Evolutionary conservation across 2,888 invertebrate genomes (phyloP).

Genomic region (Punctoribates punctum): DNA sequence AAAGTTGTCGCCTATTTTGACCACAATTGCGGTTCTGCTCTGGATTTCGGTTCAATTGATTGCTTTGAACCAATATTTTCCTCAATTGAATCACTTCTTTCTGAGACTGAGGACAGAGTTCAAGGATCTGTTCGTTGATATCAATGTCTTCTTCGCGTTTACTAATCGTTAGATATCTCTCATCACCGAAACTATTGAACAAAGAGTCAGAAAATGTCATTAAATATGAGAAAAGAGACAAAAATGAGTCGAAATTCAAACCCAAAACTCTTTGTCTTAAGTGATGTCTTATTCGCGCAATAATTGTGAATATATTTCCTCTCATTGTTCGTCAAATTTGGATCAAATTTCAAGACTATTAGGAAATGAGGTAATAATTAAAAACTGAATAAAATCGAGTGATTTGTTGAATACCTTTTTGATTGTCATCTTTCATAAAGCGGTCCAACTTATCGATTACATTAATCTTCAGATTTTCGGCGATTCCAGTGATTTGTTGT

Average conservation of each 20-base stretch:
- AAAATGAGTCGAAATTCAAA: neutral
- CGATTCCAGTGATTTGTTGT: neutral
- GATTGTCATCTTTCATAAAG: neutral
- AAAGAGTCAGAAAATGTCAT: slow-evolving; percentile 21
- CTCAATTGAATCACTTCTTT: neutral
- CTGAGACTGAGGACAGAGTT: neutral
- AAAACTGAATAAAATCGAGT: neutral
- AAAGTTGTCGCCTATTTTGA: slow-evolving; percentile 47
- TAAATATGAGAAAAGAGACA: too few species aligned
- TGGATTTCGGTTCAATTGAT: neutral
- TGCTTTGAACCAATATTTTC: neutral
- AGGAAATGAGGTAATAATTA: neutral
- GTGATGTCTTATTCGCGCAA: slow-evolving; percentile 62
- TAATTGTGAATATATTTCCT: slow-evolving; percentile 74
- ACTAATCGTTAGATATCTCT: slow-evolving; percentile 66
- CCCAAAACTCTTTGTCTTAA: slow-evolving; percentile 77
- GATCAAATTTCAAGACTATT: slow-evolving; percentile 59
- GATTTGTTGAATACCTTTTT: neutral
- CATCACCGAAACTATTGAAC: slow-evolving; percentile 60
- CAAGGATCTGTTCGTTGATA: slow-evolving; percentile 60
- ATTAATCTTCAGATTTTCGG: neutral
- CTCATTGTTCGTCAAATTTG: slow-evolving; percentile 70
- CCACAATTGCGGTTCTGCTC: neutral
- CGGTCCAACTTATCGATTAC: slow-evolving; percentile 1
- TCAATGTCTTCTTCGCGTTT: slow-evolving; percentile 67